phyloP scores from a whole-genome alignment of 2,113 vertebrate genomes.

The Melanocharis versteri region DNA sequence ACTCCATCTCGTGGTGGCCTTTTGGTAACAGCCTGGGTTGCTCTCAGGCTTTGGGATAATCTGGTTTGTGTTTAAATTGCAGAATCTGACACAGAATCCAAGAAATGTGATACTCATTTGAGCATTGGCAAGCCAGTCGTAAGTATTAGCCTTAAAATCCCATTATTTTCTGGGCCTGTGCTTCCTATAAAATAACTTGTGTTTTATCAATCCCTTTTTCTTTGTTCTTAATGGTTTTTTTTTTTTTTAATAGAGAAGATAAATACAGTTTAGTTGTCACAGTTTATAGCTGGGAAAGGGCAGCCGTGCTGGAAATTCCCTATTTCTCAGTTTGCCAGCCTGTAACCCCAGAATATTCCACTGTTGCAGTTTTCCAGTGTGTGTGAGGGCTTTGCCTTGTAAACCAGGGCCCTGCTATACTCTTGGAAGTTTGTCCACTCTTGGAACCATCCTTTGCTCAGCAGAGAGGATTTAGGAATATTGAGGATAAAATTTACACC shows the following conservation, averaged over 20 bases:
- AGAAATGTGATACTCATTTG: conserved; percentile 68
- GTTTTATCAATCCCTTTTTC: not conserved
- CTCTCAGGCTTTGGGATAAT: conserved; percentile 4
- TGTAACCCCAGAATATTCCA: not conserved
- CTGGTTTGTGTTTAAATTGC: conserved; percentile 44
- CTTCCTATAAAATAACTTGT: not conserved
- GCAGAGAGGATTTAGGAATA: not conserved
- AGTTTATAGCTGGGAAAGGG: not conserved
- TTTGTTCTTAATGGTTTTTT: not conserved
- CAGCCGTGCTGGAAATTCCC: not conserved
- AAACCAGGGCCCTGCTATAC: not conserved
- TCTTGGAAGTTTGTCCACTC: not conserved
- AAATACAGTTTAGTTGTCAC: not conserved
- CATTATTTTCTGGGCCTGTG: not conserved
- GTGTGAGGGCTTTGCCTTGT: not conserved
- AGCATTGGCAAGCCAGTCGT: conserved; percentile 74
- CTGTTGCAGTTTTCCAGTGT: not conserved
- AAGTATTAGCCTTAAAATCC: conserved; percentile 64
- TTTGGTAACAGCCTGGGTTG: not conserved
- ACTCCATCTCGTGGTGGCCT: conserved; percentile 50
- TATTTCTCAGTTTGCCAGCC: not conserved
- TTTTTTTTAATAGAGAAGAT: not conserved
- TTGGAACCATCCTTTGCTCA: not conserved
- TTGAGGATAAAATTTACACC: not conserved
- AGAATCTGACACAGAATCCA: conserved; percentile 74